Evolutionary conservation across 2,888 invertebrate genomes (phyloP), one percentile per base, ranked within the genome.

Genomic region (Odontothrips loti): DNA sequence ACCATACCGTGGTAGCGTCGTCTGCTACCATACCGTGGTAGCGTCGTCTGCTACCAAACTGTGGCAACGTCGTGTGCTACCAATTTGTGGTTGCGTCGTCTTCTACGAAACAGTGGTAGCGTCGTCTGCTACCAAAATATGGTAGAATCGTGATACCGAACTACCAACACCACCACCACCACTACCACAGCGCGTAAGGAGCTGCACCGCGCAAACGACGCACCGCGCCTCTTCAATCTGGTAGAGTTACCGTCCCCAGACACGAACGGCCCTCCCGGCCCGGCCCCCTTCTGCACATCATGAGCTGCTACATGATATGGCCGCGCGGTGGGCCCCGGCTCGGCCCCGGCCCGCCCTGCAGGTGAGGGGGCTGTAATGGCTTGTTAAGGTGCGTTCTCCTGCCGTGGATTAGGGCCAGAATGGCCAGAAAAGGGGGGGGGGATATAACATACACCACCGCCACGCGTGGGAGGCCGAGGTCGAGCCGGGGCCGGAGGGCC

Each of bases 281-380:
- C 34, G 34, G 34, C 27, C 27, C 68, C 23, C 68, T 27, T 75
- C 68, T 75, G 68, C 68, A 75, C 68, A 75, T 75, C 68, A 75
- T 75, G 68, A 75, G 68, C 68, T 75, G 68, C 68, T 75, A 75
- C 68, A 75, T 75, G 68, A 75, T 75, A 75, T 75, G 68, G 68
- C 12, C 58, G 58, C 51, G 51, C 15, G 51, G 51, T 20, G 51
- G 51, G 51, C 15, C 34, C 34, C 51, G 51, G 51, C 15, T 2
- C 51, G 51, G 68, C 23, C 20, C 63, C 20, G 68, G 68, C n/a
- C 68, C 51, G 51, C 51, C 58, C 58, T 43, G 58, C 58, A 51
- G 68, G 68, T 23, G 12, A 75, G 68, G 23, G 12, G 9, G 68
- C 27, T 58, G 58, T 75, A 75, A 75, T 75, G 68, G 68, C 68